These are phyloP conservation scores for Rhagologus leucostigma DNA, from an alignment of 2,113 vertebrate species.

Conservation along the genomic window DNA sequence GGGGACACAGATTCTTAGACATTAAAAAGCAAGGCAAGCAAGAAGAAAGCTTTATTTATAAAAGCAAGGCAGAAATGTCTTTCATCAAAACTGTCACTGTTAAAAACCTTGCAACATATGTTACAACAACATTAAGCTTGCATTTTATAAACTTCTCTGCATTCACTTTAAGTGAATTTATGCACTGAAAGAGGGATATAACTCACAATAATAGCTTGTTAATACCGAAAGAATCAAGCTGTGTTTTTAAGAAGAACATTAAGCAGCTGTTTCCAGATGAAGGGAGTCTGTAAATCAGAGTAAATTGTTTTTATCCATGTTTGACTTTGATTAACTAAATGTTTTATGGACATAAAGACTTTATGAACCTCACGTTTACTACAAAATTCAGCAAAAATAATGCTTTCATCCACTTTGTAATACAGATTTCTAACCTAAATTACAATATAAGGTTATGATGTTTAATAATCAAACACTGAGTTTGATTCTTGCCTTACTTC, in stretches of 20 bases:
- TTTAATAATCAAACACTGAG: slow-evolving; percentile 26
- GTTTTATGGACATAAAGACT: slow-evolving; percentile 80
- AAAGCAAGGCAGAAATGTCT: slow-evolving; percentile 56
- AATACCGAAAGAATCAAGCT: slow-evolving; percentile 88
- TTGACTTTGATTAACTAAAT: slow-evolving; percentile 90
- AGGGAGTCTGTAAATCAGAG: slow-evolving; percentile 89
- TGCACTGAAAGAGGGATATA: slow-evolving; percentile 80
- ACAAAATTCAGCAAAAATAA: slow-evolving; percentile 53
- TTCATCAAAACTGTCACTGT: slow-evolving; percentile 73
- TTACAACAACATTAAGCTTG: slow-evolving; percentile 72
- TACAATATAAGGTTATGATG: neutral
- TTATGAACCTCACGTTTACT: slow-evolving; percentile 73
- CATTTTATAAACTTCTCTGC: slow-evolving; percentile 79
- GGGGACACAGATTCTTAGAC: slow-evolving; percentile 14
- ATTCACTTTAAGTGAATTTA: slow-evolving; percentile 83
- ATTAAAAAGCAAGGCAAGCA: slow-evolving; percentile 48
- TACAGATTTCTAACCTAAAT: neutral
- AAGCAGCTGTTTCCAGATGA: slow-evolving; percentile 90
- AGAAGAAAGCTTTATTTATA: slow-evolving; percentile 68
- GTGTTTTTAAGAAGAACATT: slow-evolving; percentile 91
- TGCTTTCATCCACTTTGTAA: slow-evolving; percentile 3
- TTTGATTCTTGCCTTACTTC: neutral
- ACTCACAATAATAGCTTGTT: slow-evolving; percentile 93
- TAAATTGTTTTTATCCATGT: slow-evolving; percentile 86
- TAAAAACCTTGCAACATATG: slow-evolving; percentile 68